Percentiles rank a stretch among this genome's conserved stretches.
These are phyloP conservation scores for Vombatus ursinus DNA, from an alignment of 2,113 vertebrate species.

Conservation along the genomic window DNA sequence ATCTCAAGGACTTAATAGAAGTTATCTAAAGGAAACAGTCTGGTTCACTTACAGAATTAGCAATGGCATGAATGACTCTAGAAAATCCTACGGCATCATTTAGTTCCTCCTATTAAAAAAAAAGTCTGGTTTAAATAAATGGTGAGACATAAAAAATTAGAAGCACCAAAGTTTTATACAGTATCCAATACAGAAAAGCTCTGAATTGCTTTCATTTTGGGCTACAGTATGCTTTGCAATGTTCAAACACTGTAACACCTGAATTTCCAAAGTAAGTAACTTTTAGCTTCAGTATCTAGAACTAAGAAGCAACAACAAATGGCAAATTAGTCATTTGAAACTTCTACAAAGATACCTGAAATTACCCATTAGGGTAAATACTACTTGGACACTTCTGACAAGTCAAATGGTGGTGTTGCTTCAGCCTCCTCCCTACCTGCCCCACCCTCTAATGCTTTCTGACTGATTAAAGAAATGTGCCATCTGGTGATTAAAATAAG, in stretches of 20 bases:
- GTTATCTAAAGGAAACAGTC: neutral
- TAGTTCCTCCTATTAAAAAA: conserved; percentile 90
- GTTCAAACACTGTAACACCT: neutral
- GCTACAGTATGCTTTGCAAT: neutral
- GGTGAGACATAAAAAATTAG: neutral
- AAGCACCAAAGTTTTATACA: neutral
- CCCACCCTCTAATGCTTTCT: neutral
- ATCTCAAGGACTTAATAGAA: neutral
- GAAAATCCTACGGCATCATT: conserved; percentile 98
- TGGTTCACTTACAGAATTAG: conserved; percentile 92
- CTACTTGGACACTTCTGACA: neutral
- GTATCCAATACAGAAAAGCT: neutral
- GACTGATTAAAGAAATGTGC: neutral
- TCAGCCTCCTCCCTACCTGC: neutral
- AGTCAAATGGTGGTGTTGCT: neutral
- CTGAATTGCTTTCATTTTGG: neutral
- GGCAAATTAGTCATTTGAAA: conserved; percentile 27
- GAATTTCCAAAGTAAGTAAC: neutral
- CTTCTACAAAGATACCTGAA: neutral
- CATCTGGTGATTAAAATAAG: conserved; percentile 57
- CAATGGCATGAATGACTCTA: conserved; percentile 94
- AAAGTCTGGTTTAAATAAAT: neutral
- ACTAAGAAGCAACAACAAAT: neutral
- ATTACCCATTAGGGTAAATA: neutral
- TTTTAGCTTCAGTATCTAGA: conserved; percentile 2